These are phyloP conservation scores for Mactromeris polynyma DNA, from an alignment of 2,888 invertebrate genomes.

Conservation along the genomic window DNA sequence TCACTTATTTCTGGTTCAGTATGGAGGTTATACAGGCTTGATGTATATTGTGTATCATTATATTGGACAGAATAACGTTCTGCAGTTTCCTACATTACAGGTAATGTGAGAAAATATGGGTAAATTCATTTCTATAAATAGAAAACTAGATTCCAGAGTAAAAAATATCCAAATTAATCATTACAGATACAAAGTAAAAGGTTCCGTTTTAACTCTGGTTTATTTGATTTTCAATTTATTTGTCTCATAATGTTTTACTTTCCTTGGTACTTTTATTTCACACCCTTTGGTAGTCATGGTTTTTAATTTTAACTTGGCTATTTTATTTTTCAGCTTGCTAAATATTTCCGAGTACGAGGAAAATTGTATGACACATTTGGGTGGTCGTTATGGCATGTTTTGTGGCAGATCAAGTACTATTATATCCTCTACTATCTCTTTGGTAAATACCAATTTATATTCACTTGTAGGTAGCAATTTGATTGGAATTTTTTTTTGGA, in stretches of 20 bases:
- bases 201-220: too few species aligned
- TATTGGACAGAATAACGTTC: slow-evolving; percentile 75
- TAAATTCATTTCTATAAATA: too few species aligned
- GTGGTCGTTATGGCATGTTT: slow-evolving; percentile 66
- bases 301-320: background rate
- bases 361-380: slow-evolving; percentile 65
- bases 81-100: slow-evolving; percentile 82
- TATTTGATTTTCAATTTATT: too few species aligned
- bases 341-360: slow-evolving; percentile 80
- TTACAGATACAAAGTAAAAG: too few species aligned
- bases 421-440: slow-evolving; percentile 81
- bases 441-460: slow-evolving; percentile 72
- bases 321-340: slow-evolving; percentile 79
- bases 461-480: too few species aligned
- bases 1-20: slow-evolving; percentile 81
- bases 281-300: too few species aligned
- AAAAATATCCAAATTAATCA: too few species aligned
- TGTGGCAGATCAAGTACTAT: slow-evolving; percentile 79
- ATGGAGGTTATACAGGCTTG: slow-evolving; percentile 80
- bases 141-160: too few species aligned
- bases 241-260: too few species aligned
- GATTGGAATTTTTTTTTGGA: too few species aligned
- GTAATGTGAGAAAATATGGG: too few species aligned
- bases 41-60: slow-evolving; percentile 76
- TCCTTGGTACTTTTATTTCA: too few species aligned